Evolutionary conservation across 2,797 vertebrate species (phyloP).

Genomic region (Muscicapa comitata): DNA sequence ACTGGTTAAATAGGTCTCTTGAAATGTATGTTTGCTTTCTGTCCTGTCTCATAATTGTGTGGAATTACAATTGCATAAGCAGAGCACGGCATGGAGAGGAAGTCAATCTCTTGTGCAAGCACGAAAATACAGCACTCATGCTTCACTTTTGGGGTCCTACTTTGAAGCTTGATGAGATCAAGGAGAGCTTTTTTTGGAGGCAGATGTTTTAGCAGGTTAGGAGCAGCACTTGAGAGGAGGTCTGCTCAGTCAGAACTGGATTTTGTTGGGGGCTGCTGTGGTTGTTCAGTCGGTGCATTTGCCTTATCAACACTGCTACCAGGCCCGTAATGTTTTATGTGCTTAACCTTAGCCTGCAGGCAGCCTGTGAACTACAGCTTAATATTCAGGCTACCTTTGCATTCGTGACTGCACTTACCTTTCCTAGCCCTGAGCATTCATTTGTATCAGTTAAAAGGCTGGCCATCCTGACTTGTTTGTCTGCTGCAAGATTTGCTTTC

Average conservation of each 20-base stretch:
- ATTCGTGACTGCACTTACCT: neutral
- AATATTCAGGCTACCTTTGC: neutral
- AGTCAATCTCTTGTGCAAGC: neutral
- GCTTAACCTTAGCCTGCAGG: neutral
- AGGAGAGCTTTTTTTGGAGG: neutral
- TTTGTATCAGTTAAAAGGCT: neutral
- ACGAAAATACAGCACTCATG: fast-evolving
- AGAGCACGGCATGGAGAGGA: neutral
- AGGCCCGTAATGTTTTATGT: neutral
- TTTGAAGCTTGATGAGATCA: neutral
- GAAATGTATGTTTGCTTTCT: neutral
- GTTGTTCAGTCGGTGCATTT: neutral
- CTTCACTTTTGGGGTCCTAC: neutral
- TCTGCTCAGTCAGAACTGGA: neutral
- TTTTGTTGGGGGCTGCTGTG: neutral
- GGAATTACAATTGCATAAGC: neutral
- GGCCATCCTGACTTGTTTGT: neutral
- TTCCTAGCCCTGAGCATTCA: neutral
- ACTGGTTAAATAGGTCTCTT: neutral
- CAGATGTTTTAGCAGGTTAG: neutral
- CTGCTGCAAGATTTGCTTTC: neutral
- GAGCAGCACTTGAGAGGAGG: neutral
- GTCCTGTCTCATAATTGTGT: neutral
- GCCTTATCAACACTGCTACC: neutral
- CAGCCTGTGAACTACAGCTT: neutral